Base-by-base conservation (phyloP, 2,888 invertebrate species). In the Dermolepida albohirtum region DNA sequence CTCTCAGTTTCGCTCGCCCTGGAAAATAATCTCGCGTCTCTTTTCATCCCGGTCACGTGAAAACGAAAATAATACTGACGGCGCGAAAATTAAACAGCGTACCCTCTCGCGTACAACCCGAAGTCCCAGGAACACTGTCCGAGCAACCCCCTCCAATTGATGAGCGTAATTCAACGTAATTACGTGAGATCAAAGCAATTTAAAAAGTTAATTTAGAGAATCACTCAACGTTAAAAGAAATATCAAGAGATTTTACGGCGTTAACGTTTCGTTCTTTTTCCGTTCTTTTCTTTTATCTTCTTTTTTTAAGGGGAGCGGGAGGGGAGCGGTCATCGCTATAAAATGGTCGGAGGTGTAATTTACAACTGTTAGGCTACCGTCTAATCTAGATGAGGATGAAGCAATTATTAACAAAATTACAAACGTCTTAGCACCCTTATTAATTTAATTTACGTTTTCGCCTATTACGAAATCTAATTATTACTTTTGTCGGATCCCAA, bases 131-230 rank as follows among this genome's bases (percentile, higher is more conserved):
- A 16, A 4, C 10, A 41, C 41, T 17, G 59, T 47, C 47, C 59
- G 59, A 39, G 49, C 16, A 34, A 34, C 34, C 14, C 43, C 47
- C 11, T 29, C 14, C 47, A 59, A 59, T 34, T 59, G 59, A 62
- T 62, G 47, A 47, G 49, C 34, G 47, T 62, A 62, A 47, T 62
- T 62, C 47, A 47, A 62, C 47, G 59, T 62, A 62, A 62, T 62
- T 62, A 47, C 59, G 47, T 17, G 59, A 34, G 59, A 62, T 62
- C 59, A 47, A 62, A 47, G 59, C 34, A 62, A 62, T 47, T 62
- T 62, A 62, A 62, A 62, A 62, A 47, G 59, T 62, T 62, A 62
- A 62, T 62, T 62, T 47, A 29, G 49, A 16, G 59, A 47, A 62
- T 62, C 39, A 49, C 34, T 62, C 59, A 47, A 62, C 16, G 59